phyloP scores from a whole-genome alignment of 1,140 invertebrate genomes.

The Dendrolimus kikuchii region DNA sequence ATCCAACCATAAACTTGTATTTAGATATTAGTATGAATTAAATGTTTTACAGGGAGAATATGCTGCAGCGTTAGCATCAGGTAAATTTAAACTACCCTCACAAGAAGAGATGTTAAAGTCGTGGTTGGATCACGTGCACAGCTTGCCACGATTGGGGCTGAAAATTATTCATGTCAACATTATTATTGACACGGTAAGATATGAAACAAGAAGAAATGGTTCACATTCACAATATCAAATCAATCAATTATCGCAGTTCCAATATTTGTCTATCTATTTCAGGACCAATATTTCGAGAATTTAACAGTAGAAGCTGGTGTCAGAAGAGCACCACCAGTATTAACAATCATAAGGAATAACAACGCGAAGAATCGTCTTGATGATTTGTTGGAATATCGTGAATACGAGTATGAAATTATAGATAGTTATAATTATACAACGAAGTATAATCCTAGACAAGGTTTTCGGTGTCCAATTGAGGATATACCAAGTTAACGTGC shows the following conservation, averaged over 20 bases:
- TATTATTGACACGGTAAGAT: constrained; percentile 38
- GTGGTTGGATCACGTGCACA: constrained; percentile 38
- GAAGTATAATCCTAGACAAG: constrained; percentile 32
- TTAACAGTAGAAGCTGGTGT: constrained; percentile 44
- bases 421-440: constrained; percentile 36
- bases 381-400: constrained; percentile 52
- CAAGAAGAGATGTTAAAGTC: constrained; percentile 46
- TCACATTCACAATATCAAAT: too few relatives aligned
- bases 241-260: too few relatives aligned
- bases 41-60: constrained; percentile 38
- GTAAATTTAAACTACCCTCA: constrained; percentile 45
- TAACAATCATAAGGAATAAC: constrained; percentile 43
- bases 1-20: too few relatives aligned
- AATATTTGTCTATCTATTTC: constrained; percentile 1
- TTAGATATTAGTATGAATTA: too few relatives aligned
- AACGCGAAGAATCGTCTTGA: constrained; percentile 48
- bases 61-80: constrained; percentile 36
- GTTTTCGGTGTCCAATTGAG: constrained; percentile 24
- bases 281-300: constrained; percentile 55
- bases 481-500: constrained; percentile 5
- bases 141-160: constrained; percentile 22
- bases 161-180: constrained; percentile 44
- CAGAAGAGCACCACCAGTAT: constrained; percentile 33
- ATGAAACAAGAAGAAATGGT: too few relatives aligned
- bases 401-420: constrained; percentile 45